Evolutionary conservation across 1,140 invertebrate genomes (phyloP).

Genomic region (Scaptomyza graminum): DNA sequence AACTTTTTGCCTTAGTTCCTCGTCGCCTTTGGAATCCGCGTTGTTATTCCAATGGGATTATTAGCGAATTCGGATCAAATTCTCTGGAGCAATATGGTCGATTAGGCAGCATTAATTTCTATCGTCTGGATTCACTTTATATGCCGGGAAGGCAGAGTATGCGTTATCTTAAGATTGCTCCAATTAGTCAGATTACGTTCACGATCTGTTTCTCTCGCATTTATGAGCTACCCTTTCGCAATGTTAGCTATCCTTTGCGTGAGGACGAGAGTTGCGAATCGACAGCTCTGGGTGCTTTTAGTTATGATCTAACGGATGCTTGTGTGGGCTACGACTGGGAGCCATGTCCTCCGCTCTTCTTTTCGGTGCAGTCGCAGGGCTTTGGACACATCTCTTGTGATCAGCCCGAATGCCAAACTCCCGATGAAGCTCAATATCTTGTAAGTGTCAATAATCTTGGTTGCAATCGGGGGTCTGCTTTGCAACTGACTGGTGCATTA

Average conservation of each 20-base stretch:
- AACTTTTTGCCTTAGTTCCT: slow-evolving; percentile 84
- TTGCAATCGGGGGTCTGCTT: slow-evolving; percentile 85
- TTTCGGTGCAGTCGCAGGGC: slow-evolving; percentile 85
- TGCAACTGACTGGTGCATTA: neutral
- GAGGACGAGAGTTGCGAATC: slow-evolving; percentile 65
- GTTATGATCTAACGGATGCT: slow-evolving; percentile 84
- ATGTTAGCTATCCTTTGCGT: slow-evolving; percentile 26
- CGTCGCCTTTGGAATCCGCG: slow-evolving; percentile 87
- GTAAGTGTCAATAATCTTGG: slow-evolving; percentile 87
- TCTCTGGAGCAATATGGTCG: slow-evolving; percentile 85
- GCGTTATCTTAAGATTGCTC: slow-evolving; percentile 85
- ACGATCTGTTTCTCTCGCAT: slow-evolving; percentile 86
- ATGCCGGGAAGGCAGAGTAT: slow-evolving; percentile 85
- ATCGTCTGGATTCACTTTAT: slow-evolving; percentile 88
- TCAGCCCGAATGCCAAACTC: slow-evolving; percentile 86
- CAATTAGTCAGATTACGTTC: slow-evolving; percentile 82
- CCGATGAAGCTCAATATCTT: slow-evolving; percentile 86
- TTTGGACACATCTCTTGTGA: slow-evolving; percentile 73
- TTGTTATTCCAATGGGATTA: slow-evolving; percentile 85
- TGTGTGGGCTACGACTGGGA: slow-evolving; percentile 85
- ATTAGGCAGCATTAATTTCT: slow-evolving; percentile 86
- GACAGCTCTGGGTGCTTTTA: slow-evolving; percentile 59
- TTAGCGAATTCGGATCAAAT: slow-evolving; percentile 65
- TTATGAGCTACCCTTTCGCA: slow-evolving; percentile 78
- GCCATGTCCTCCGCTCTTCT: slow-evolving; percentile 86